Evolutionary conservation across 2,888 invertebrate species (phyloP).

Genomic region (Drosophila niveifrons): DNA sequence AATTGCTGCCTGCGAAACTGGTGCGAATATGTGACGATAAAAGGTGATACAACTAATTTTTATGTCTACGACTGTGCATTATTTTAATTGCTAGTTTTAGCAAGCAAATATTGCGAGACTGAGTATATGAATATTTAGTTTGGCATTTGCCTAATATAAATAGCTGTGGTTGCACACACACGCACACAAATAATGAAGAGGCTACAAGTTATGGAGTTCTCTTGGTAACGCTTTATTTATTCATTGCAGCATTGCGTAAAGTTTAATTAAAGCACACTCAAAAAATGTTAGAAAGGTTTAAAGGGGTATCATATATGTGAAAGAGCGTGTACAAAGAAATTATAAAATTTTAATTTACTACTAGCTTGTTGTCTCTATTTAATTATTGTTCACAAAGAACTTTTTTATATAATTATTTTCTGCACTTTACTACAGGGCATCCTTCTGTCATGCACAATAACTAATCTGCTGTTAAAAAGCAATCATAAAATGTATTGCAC

Average conservation of each 20-base stretch:
- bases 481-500: slow-evolving; percentile 12
- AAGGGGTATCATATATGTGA: background rate
- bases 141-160: slow-evolving; percentile 7
- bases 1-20: slow-evolving; percentile 8
- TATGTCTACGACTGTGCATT: background rate
- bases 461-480: background rate
- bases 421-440: background rate
- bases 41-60: background rate
- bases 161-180: background rate
- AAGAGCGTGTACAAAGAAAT: background rate
- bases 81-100: background rate
- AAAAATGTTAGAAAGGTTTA: background rate
- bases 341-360: too few species aligned
- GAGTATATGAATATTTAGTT: background rate
- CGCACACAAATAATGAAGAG: background rate
- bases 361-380: too few species aligned
- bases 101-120: background rate
- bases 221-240: background rate
- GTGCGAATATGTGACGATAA: background rate
- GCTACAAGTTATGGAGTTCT: background rate
- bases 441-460: background rate
- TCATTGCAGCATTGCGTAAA: background rate
- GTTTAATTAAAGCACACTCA: slow-evolving; percentile 3
- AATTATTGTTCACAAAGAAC: too few species aligned
- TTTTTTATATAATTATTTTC: too few species aligned